phyloP scores from a whole-genome alignment of 2,797 vertebrate species.

The Otolemur crassicaudatus region DNA sequence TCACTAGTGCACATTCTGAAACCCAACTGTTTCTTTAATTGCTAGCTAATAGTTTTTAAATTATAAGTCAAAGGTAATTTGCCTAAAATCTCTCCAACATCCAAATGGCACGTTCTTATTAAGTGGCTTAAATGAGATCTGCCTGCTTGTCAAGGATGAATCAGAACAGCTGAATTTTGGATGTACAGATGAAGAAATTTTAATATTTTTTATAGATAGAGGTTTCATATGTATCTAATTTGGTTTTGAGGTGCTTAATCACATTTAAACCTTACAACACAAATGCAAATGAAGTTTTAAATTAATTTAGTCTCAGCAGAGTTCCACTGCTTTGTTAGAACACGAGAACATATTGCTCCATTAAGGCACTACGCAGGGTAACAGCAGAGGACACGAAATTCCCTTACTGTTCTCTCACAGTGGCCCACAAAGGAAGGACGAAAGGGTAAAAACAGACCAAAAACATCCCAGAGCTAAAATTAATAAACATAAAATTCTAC shows the following conservation, averaged over 20 bases:
- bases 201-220: constrained; percentile 40
- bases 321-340: neutral
- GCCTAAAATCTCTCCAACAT: constrained; percentile 60
- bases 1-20: constrained; percentile 47
- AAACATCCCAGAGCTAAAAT: neutral
- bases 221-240: constrained; percentile 61
- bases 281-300: constrained; percentile 22
- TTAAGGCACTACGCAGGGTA: neutral
- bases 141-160: constrained; percentile 56
- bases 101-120: constrained; percentile 72
- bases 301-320: constrained; percentile 13
- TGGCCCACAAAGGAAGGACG: neutral
- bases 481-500: neutral
- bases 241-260: constrained; percentile 32
- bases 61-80: constrained; percentile 54
- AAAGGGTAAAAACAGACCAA: neutral
- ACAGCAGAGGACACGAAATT: constrained; percentile 1
- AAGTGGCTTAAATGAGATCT: constrained; percentile 76
- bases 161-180: constrained; percentile 66
- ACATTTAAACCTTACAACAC: neutral
- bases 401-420: neutral
- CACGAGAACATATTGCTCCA: neutral
- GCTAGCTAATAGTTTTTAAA: constrained; percentile 70
- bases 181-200: constrained; percentile 57
- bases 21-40: constrained; percentile 72